Evolutionary conservation across 1,140 invertebrate genomes (phyloP).

Genomic region (Metaphire vulgaris): DNA sequence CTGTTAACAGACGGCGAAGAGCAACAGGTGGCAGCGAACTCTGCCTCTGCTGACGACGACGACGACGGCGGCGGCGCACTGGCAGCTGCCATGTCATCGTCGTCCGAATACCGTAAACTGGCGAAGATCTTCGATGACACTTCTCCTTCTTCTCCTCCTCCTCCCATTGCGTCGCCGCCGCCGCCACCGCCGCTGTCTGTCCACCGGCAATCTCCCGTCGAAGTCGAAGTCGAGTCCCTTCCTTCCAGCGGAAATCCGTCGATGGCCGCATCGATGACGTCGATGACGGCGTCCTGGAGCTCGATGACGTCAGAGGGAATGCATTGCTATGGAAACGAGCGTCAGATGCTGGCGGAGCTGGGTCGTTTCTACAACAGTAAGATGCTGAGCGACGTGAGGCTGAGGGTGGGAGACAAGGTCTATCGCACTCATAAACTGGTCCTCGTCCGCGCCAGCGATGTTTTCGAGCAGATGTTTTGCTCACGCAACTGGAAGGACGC

Average conservation of each 20-base stretch:
- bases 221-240: no score
- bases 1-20: no score
- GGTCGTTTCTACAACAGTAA: constrained; percentile 66
- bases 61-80: no score
- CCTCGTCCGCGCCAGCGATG: constrained; percentile 87
- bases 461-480: constrained; percentile 94
- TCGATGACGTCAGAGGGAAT: constrained; percentile 1
- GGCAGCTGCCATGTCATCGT: no score
- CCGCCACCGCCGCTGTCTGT: no score
- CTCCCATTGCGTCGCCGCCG: no score
- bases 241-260: neutral
- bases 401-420: constrained; percentile 69
- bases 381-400: constrained; percentile 75
- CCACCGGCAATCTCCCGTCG: no score
- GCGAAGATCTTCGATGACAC: no score
- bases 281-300: neutral
- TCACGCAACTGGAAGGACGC: constrained; percentile 86
- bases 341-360: neutral
- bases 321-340: neutral
- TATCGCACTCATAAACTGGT: constrained; percentile 86
- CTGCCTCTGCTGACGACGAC: no score
- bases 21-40: no score
- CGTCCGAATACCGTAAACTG: no score
- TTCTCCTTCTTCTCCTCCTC: no score
- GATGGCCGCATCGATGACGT: neutral